Evolutionary conservation across 2,888 invertebrate genomes (phyloP).

Genomic region (Atethmia centrago): DNA sequence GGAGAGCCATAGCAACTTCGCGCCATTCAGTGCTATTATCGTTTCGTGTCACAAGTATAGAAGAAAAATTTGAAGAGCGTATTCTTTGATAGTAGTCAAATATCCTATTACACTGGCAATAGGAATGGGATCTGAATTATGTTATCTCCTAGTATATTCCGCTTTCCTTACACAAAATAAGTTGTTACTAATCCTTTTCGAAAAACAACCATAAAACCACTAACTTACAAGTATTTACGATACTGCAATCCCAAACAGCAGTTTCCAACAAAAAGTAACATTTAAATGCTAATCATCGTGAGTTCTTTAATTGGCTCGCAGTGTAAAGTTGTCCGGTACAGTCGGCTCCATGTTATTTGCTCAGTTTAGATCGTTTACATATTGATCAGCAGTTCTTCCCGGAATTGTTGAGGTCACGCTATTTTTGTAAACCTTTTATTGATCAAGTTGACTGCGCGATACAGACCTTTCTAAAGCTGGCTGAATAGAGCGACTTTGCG

Average conservation of each 20-base stretch:
- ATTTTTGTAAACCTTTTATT: conserved; percentile 29
- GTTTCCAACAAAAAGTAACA: conserved; percentile 46
- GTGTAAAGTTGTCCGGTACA: conserved; percentile 37
- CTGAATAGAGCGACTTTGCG: not conserved
- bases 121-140: too few relatives aligned
- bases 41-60: too few relatives aligned
- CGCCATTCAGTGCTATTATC: too few relatives aligned
- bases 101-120: too few relatives aligned
- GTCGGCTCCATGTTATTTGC: conserved; percentile 7
- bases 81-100: too few relatives aligned
- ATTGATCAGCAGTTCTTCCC: conserved; percentile 26
- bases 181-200: not conserved
- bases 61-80: too few relatives aligned
- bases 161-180: not conserved
- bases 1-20: too few relatives aligned
- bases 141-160: not conserved
- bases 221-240: conserved; percentile 22
- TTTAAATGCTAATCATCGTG: conserved; percentile 47
- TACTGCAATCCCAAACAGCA: conserved; percentile 33
- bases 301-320: conserved; percentile 33
- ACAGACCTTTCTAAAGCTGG: not conserved
- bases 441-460: not conserved
- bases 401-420: conserved; percentile 27
- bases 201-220: conserved; percentile 15
- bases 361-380: conserved; percentile 46